Evolutionary conservation across 2,113 vertebrate genomes (phyloP).

Genomic region (Raja brachyura): DNA sequence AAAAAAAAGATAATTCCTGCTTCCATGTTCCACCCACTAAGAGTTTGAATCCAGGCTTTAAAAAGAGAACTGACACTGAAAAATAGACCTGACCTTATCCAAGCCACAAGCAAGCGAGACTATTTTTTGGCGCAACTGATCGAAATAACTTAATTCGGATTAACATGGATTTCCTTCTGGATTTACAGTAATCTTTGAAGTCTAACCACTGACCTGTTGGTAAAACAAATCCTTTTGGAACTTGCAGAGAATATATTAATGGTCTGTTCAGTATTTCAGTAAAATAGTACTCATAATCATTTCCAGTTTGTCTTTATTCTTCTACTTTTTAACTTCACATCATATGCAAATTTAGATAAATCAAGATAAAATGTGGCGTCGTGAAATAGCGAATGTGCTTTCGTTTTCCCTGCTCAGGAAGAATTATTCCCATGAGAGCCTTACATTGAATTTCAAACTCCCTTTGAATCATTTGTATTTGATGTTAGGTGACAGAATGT

Average conservation of each 20-base stretch:
- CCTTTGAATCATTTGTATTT: conserved; percentile 16
- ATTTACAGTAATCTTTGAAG: conserved; percentile 14
- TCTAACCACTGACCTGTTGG: conserved; percentile 16
- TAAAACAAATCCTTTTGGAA: neutral
- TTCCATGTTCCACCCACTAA: neutral
- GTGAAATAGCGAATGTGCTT: neutral
- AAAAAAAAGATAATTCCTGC: neutral
- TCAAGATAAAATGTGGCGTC: neutral
- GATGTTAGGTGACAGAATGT: neutral
- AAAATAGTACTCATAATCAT: neutral
- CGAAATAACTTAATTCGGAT: conserved; percentile 16
- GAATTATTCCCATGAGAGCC: neutral
- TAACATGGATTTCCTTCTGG: conserved; percentile 11
- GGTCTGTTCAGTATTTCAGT: neutral
- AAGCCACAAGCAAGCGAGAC: neutral
- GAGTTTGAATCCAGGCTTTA: neutral
- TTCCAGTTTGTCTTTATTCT: neutral
- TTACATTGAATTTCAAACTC: neutral
- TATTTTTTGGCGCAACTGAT: neutral
- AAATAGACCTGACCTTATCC: neutral
- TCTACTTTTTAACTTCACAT: neutral
- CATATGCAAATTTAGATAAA: neutral
- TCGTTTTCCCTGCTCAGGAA: neutral
- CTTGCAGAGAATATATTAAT: neutral
- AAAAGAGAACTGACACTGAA: neutral